Evolutionary conservation across 2,888 invertebrate species (phyloP).

Genomic region (Orthonevra nobilis): DNA sequence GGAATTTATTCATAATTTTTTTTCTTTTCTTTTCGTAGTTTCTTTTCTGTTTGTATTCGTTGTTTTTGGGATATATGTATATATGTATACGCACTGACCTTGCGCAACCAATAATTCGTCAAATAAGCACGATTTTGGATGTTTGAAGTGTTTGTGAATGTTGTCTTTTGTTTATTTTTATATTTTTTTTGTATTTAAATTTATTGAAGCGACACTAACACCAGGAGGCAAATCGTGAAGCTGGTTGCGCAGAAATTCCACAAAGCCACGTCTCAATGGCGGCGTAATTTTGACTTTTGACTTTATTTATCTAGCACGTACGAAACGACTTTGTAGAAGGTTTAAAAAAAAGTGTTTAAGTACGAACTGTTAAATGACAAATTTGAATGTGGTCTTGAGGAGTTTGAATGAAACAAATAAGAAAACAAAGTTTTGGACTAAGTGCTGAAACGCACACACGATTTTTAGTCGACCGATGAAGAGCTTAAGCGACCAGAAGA

Average conservation of each 20-base stretch:
- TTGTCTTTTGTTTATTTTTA: neutral
- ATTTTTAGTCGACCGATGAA: too few species aligned
- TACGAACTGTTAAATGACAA: neutral
- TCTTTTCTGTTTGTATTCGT: too few species aligned
- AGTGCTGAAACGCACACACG: too few species aligned
- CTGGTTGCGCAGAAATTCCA: neutral
- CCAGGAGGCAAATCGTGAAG: too few species aligned
- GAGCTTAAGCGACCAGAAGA: too few species aligned
- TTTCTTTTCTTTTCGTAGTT: neutral
- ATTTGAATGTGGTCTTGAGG: constrained; percentile 8
- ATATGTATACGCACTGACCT: constrained; percentile 44
- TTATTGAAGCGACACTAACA: too few species aligned
- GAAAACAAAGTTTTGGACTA: too few species aligned
- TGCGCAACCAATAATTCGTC: constrained; percentile 35
- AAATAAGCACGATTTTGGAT: constrained; percentile 25
- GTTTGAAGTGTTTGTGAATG: neutral
- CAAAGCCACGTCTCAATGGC: constrained; percentile 9
- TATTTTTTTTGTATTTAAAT: neutral
- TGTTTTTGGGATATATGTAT: too few species aligned
- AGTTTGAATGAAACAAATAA: neutral
- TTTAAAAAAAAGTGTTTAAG: neutral
- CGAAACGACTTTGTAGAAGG: neutral
- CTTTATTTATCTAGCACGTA: neutral
- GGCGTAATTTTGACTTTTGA: neutral
- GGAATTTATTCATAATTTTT: too few species aligned